Evolutionary conservation across 1,140 invertebrate species (phyloP).

Genomic region (Leptestheria dahalacensis): DNA sequence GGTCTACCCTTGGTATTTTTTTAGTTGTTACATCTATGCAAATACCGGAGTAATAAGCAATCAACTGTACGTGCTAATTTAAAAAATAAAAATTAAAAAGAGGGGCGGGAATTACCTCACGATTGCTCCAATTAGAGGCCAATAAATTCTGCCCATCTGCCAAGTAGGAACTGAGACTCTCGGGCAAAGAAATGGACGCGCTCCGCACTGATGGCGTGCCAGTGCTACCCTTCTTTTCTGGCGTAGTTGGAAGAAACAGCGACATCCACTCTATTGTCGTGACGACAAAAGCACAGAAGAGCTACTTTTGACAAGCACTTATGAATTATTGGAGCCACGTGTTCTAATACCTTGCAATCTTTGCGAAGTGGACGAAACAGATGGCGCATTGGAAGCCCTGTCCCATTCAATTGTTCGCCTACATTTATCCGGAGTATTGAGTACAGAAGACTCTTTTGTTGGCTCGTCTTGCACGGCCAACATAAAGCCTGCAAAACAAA

Average conservation of each 20-base stretch:
- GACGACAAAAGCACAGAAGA: background rate
- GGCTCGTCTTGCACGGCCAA: background rate
- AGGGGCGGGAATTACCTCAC: background rate
- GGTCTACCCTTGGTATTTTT: too few species aligned
- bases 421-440: background rate
- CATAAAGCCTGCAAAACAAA: background rate
- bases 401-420: background rate
- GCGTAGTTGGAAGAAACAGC: background rate
- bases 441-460: background rate
- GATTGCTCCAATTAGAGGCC: background rate
- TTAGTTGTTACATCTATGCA: background rate
- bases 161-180: background rate
- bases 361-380: conserved; percentile 3
- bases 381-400: conserved; percentile 1
- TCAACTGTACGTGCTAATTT: background rate
- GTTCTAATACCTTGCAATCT: conserved; percentile 5
- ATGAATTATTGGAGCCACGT: background rate
- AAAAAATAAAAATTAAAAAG: background rate
- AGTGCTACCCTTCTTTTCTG: background rate
- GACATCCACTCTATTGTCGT: conserved; percentile 9
- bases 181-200: background rate
- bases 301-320: background rate
- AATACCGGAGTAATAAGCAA: background rate
- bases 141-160: background rate
- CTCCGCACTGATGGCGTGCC: background rate